Base-by-base conservation (phyloP, 2,888 invertebrate species). In the Nymphalis urticae region DNA sequence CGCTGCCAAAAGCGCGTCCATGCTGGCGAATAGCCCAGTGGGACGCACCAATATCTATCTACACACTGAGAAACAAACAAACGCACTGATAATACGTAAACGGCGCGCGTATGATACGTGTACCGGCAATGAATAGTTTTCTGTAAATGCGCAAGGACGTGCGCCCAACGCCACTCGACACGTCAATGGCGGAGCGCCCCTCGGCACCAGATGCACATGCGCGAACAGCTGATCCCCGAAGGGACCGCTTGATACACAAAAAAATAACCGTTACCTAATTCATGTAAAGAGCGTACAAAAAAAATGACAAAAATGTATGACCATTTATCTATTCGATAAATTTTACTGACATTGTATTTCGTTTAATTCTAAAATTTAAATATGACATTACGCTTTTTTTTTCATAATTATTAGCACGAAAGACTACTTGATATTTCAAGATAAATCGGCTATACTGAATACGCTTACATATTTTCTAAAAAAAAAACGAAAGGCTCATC, bases 1-100 rank as follows among this genome's bases (percentile, higher is more conserved):
- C 80, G 91, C 89, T 78, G 91, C 92, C 82, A 93, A 85, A 76
- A 93, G 84, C 82, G 93, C 93, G 86, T 93, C 93, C 93, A 93
- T 93, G 83, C 84, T 90, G 90, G 91, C 90, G 82, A 72, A 61
- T 73, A 79, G 89, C 90, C 91, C 89, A 90, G 85, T 90, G 84
- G 89, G 87, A 77, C 90, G 77, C 79, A 73, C 73, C 64, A 50
- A 72, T 71, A 53, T 80, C 83, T 82, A 81, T 75, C 79, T 78
- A 77, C 79, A 80, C 79, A 82, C 82, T 77, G 80, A 77, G 66
- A 73, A 66, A 71, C 67, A 72, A 73, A 73, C 72, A 72, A 70
- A 69, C 68, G 60, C 73, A 73, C 70, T 76, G 75, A 77, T 78
- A 77, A 75, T 75, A 79, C 81, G 80, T 74, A 75, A 75, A 80